A percentile compares a stretch with the other conserved stretches of the same genome.
These are phyloP conservation scores for Axinella damicornis DNA, from an alignment of 37 sponge, comb jelly and placozoan species.

Conservation along the genomic window DNA sequence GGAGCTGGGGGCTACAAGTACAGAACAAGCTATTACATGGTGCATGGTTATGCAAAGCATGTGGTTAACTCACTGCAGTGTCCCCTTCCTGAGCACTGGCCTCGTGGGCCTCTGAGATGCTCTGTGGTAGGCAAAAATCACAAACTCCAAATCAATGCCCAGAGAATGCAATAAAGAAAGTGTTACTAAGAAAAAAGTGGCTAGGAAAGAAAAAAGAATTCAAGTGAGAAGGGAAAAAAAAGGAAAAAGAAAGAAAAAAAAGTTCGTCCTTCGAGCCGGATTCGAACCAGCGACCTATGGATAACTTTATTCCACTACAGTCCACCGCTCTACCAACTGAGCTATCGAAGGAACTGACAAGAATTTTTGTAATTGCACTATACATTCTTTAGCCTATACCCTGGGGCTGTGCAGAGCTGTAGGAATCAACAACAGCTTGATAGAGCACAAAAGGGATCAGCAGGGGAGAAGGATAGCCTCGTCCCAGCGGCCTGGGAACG, in stretches of 20 bases:
- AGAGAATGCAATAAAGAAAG: background rate
- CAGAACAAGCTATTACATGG: background rate
- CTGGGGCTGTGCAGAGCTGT: too few species aligned
- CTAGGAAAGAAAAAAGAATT: constrained; percentile 34
- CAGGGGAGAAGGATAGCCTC: too few species aligned
- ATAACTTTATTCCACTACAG: constrained; percentile 74
- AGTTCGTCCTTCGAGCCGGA: constrained; percentile 90
- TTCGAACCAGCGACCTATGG: constrained; percentile 96
- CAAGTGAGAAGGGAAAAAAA: background rate
- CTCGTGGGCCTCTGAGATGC: constrained; percentile 89
- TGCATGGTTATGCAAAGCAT: background rate
- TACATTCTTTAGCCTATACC: background rate
- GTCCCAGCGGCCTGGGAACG: too few species aligned
- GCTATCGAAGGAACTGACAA: constrained; percentile 68
- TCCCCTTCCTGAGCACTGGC: constrained; percentile 91
- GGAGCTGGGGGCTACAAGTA: constrained; percentile 74
- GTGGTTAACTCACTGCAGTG: constrained; percentile 61
- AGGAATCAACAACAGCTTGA: too few species aligned
- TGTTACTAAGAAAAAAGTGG: background rate
- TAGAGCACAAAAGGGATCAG: too few species aligned
- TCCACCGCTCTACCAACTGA: constrained; percentile 91
- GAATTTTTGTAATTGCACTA: too few species aligned
- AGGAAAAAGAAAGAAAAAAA: constrained; percentile 34
- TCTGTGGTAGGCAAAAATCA: too few species aligned
- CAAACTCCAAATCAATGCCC: too few species aligned